Base-by-base conservation (phyloP, 2,113 vertebrate genomes). In the Percina caprodes region DNA sequence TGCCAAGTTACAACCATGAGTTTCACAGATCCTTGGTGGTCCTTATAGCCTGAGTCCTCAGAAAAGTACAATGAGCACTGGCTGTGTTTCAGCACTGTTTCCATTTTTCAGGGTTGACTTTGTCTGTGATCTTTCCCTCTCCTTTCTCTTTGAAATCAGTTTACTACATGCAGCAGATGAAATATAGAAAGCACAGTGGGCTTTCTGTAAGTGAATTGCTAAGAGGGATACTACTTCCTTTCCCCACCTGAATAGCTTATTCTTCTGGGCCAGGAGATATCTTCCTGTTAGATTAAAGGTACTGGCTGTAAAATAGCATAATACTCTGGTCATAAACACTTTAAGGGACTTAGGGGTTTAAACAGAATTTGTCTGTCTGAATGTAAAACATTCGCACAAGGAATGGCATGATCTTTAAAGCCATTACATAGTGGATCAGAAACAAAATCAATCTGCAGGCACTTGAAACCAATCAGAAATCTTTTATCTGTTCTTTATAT, bases 111-210 rank as follows among this genome's bases (percentile, higher is more conserved):
- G 59, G 30, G 60, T 78, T 59, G 66, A 86, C 77, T 81, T 71
- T 8, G 58, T 45, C 67, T 88, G 55, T 77, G 69, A 74, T 84
- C 55, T 66, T 55, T 74, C 6, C 19, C 18, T 66, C 62, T 80
- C 48, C 18, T 76, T 86, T 88, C 56, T 48, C 72, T 86, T 58
- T 77, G 42, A 84, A 79, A 88, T 80, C 74, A 67, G 45, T 33
- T 59, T 48, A 24, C 45, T 30, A 79, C 58, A 67, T 19, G 7
- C 45, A 63, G 56, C 55, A 55, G 46, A 74, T 65, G 0, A 86
- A 79, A 77, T 62, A 48, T 16, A 74, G 23, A 74, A 48, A 70
- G 26, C 63, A 80, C 73, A 61, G 55, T 61, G 55, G 69, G 65
- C 30, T 70, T 69, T 63, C 52, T 58, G 58, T 35, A 58, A 67